Evolutionary conservation across 2,888 invertebrate genomes (phyloP).

Genomic region (Brassicogethes aeneus): DNA sequence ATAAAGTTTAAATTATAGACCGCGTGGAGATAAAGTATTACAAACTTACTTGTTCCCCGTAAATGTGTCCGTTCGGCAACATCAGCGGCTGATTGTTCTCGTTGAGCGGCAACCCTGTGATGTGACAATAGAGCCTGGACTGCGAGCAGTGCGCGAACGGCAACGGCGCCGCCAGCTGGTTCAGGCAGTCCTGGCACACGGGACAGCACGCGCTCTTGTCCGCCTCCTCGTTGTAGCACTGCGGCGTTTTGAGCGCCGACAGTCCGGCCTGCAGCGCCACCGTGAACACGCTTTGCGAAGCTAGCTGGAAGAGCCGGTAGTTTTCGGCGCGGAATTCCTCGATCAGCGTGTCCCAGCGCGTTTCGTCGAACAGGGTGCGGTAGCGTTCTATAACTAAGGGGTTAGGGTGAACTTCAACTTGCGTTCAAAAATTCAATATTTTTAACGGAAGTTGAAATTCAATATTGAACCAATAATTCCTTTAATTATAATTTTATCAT

Average conservation of each 20-base stretch:
- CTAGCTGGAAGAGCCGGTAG: slow-evolving; percentile 88
- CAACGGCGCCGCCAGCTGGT: slow-evolving; percentile 73
- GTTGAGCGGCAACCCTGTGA: slow-evolving; percentile 85
- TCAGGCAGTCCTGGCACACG: slow-evolving; percentile 83
- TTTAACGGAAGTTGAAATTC: no score
- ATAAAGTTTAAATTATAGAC: no score
- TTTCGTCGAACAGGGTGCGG: slow-evolving; percentile 53
- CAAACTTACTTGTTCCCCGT: slow-evolving; percentile 71
- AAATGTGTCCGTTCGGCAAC: slow-evolving; percentile 97
- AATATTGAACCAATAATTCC: no score
- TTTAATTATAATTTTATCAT: no score
- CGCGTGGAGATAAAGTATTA: no score
- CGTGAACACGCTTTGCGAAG: slow-evolving; percentile 83
- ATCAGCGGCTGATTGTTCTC: slow-evolving; percentile 98
- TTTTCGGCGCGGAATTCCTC: slow-evolving; percentile 90
- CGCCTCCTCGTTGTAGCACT: slow-evolving; percentile 59
- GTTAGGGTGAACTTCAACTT: no score
- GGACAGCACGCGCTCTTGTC: slow-evolving; percentile 81
- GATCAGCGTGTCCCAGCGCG: slow-evolving; percentile 76
- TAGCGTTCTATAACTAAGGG: slow-evolving; percentile 62
- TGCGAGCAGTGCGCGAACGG: slow-evolving; percentile 96
- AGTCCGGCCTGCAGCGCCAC: slow-evolving; percentile 89
- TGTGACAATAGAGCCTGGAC: slow-evolving; percentile 85
- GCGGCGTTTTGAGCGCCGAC: slow-evolving; percentile 91
- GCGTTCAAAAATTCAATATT: no score